Evolutionary conservation across 2,113 vertebrate genomes (phyloP), one percentile per base, ranked within the genome.

Genomic region (Glareola pratincola): DNA sequence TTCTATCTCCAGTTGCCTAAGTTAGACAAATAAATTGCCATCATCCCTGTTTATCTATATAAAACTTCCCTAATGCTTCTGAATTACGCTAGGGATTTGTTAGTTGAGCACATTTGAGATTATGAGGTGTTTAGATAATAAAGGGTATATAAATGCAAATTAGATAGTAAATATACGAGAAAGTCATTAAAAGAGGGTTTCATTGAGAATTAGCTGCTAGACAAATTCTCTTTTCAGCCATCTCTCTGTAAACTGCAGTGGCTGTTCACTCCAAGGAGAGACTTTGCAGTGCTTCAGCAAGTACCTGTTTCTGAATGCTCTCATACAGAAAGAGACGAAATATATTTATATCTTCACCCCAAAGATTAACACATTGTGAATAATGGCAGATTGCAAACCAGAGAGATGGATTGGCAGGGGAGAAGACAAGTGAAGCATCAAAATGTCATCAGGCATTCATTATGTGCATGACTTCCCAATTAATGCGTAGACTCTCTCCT

Each of bases 401-500:
- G 74, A 64, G 60, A 92, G 50, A 59, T 57, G 81, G 57, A 91
- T 5, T 92, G 93, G 45, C 84, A 82, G 74, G 69, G 74, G 62
- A 88, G 50, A 91, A 89, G 84, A 34, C 27, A 64, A 88, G 53
- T 14, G 37, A 89, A 88, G 89, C 84, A 94, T 76, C 96, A 76
- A 67, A 94, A 92, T 82, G 43, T 81, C 81, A 80, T 73, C 62
- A 19, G 79, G 59, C 66, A 39, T 76, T 94, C 59, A 45, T 89
- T 82, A 43, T 45, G 50, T 41, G 48, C 62, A 15, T 22, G 41
- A 34, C 80, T 90, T 69, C 84, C 51, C 53, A 94, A 27, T 92
- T 92, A 89, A 80, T 36, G 39, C 10, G 1, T 30, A 74, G 68
- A 39, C 34, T 72, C 30, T 62, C 37, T 57, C 15, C 36, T 81